Base-by-base conservation (phyloP, 2,797 vertebrate species). In the Mus minutoides region DNA sequence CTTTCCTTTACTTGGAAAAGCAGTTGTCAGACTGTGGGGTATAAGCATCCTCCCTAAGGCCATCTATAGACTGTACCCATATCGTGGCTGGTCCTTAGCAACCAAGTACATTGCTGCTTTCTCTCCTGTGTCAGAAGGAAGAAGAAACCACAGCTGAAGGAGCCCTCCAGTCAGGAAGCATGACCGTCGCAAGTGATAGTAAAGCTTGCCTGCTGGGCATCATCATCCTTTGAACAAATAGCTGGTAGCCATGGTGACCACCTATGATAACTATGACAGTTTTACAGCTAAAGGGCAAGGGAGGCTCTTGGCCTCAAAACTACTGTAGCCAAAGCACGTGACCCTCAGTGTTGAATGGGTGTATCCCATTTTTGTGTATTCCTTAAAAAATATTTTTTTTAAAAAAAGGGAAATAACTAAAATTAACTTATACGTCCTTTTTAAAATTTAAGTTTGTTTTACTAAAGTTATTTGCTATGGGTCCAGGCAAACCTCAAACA, bases 231-330 rank as follows among this genome's bases (percentile, higher is more conserved):
- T 83, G 85, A 92, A 91, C 56, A 91, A 84, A 56, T 7, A 46
- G 9, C n/a, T 19, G 69, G 79, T 46, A 83, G 90, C 37, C 46
- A 83, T 62, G 8, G 46, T 21, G 24, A 90, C 78, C 75, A 13
- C 69, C 86, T 58, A 73, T 83, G 54, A 86, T 58, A 85, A 95
- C 92, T 24, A 91, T 34, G 34, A 46, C 2, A 52, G 88, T 77
- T 85, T 89, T 34, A 88, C 90, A 97, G 91, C 73, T 93, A 62
- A 95, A 88, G 40, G 40, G 67, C 26, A 9, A 49, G 89, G 24
- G 37, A 24, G 49, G 49, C 49, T 49, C 19, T 52, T 62, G 86
- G 84, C 58, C 31, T 89, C 75, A 31, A 26, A 91, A 80, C 76
- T 31, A 78, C 43, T 76, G 0, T 26, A 56, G 54, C 29, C 91